Conservation (phyloP, 2,888 invertebrate species). For the Acrocera orbiculus region DNA sequence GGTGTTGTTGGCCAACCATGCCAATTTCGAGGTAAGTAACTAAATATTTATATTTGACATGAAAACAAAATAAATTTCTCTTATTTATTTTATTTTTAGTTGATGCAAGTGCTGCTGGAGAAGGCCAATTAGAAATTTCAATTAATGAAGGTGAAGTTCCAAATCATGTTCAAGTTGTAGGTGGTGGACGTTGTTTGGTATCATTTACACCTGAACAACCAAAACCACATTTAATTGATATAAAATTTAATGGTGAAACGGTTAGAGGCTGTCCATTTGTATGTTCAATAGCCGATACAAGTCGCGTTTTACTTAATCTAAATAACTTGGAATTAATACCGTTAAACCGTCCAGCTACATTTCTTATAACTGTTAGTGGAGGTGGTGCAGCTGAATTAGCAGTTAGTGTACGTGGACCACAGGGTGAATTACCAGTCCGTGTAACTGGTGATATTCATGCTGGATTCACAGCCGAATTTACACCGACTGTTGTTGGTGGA, state of each 20-base stretch:
- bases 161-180: slow-evolving; percentile 93
- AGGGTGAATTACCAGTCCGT: slow-evolving; percentile 70
- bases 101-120: slow-evolving; percentile 95
- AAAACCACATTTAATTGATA: slow-evolving; percentile 82
- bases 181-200: slow-evolving; percentile 84
- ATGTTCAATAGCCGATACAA: slow-evolving; percentile 66
- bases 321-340: slow-evolving; percentile 68
- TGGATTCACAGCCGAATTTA: slow-evolving; percentile 81
- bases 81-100: too few relatives aligned
- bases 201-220: slow-evolving; percentile 86
- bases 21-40: slow-evolving; percentile 52
- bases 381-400: slow-evolving; percentile 66
- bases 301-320: slow-evolving; percentile 53
- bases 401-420: slow-evolving; percentile 75
- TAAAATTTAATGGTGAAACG: slow-evolving; percentile 89
- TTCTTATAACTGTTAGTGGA: slow-evolving; percentile 57
- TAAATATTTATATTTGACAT: not conserved
- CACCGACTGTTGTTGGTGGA: slow-evolving; percentile 82
- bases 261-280: slow-evolving; percentile 82
- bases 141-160: slow-evolving; percentile 98
- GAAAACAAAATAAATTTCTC: too few relatives aligned
- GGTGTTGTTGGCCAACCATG: slow-evolving; percentile 91
- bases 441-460: slow-evolving; percentile 76
- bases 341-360: slow-evolving; percentile 60
- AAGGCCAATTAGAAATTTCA: slow-evolving; percentile 97